A percentile compares a stretch with the other conserved stretches of the same genome.
phyloP scores from a whole-genome alignment of 2,113 vertebrate species.

The Alethe castanea region DNA sequence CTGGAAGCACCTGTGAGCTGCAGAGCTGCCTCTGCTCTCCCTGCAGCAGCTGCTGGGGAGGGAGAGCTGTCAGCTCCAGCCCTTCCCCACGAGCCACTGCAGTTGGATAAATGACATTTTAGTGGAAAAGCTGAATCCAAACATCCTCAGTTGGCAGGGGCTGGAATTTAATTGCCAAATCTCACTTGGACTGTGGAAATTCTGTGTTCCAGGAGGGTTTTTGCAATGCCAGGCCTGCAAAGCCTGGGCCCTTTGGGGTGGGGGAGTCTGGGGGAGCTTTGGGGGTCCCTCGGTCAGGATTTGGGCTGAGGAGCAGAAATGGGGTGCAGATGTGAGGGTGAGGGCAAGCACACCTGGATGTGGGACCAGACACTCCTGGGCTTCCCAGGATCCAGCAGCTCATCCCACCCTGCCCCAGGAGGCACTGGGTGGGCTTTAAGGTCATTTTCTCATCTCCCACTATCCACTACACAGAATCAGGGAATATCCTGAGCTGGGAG shows the following conservation, averaged over 20 bases:
- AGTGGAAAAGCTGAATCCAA: background rate
- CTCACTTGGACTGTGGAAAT: background rate
- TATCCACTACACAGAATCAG: background rate
- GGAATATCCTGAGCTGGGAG: background rate
- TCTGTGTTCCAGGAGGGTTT: background rate
- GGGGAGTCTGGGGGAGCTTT: background rate
- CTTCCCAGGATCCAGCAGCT: background rate
- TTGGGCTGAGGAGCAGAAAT: background rate
- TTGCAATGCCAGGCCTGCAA: background rate
- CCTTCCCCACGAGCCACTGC: background rate
- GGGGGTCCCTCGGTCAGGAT: background rate
- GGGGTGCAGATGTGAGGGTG: background rate
- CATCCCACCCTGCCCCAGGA: background rate
- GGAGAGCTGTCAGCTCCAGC: background rate
- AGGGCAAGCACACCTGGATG: background rate
- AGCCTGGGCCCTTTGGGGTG: background rate
- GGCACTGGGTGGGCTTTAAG: accelerated
- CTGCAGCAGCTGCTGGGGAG: background rate
- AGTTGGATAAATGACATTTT: background rate
- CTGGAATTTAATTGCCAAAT: background rate
- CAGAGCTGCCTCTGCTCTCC: background rate
- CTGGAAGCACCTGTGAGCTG: background rate
- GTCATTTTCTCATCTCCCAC: background rate
- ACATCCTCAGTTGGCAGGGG: background rate
- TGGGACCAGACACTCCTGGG: background rate